Percentiles rank a stretch among this genome's conserved stretches.
These are phyloP conservation scores for Ornithoptera alexandrae DNA, from an alignment of 2,888 invertebrate genomes.

Conservation along the genomic window DNA sequence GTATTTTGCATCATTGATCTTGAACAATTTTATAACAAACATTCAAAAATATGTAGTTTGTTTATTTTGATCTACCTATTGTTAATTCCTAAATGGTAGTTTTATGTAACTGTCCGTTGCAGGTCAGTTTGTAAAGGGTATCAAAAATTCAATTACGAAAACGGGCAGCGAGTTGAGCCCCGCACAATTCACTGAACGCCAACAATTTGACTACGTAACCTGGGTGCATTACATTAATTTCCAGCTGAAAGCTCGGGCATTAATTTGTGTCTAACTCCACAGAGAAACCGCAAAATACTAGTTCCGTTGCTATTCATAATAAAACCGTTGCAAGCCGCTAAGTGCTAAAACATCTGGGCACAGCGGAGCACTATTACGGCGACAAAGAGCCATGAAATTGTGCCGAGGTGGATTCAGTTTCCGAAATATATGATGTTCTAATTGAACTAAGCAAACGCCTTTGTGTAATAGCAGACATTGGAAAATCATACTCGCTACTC, in stretches of 20 bases:
- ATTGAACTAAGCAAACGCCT: slow-evolving; percentile 21
- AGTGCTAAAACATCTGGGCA: slow-evolving; percentile 75
- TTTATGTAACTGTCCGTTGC: background rate
- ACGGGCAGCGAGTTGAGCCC: slow-evolving; percentile 7
- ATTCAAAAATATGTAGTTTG: slow-evolving; percentile 2
- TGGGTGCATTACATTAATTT: slow-evolving; percentile 79
- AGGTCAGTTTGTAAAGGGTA: slow-evolving; percentile 36
- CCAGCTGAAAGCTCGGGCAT: slow-evolving; percentile 75
- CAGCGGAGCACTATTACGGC: slow-evolving; percentile 68
- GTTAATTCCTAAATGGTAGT: background rate
- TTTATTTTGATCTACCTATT: background rate
- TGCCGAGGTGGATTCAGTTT: slow-evolving; percentile 28
- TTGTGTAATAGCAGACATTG: slow-evolving; percentile 1
- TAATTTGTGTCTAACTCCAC: slow-evolving; percentile 75
- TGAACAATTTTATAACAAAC: no score
- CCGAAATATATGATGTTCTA: slow-evolving; percentile 22
- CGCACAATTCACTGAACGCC: slow-evolving; percentile 66
- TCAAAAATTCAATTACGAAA: slow-evolving; percentile 71
- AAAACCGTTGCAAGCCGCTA: slow-evolving; percentile 74
- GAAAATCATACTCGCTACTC: background rate
- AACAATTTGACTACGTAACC: slow-evolving; percentile 73
- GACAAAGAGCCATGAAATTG: slow-evolving; percentile 57
- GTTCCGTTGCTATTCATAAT: slow-evolving; percentile 78
- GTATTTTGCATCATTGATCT: no score
- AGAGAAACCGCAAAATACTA: slow-evolving; percentile 77